phyloP scores from a whole-genome alignment of 2,113 vertebrate genomes.

The Neoarius graeffei region DNA sequence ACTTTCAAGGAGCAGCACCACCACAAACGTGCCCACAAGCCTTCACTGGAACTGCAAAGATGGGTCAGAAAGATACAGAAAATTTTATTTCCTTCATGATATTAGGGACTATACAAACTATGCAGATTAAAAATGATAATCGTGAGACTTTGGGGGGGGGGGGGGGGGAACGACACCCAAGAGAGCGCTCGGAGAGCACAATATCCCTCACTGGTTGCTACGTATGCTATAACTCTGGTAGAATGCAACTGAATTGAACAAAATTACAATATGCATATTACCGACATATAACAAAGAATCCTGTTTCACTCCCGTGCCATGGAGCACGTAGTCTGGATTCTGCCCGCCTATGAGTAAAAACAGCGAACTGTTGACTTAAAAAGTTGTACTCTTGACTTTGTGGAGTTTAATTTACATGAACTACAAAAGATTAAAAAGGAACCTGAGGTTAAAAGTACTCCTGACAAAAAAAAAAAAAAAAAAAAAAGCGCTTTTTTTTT shows the following conservation, averaged over 20 bases:
- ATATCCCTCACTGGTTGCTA: too few species aligned
- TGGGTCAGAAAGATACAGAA: background rate
- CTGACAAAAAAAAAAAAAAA: too few species aligned
- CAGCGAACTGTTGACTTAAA: background rate
- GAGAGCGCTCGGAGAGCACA: too few species aligned
- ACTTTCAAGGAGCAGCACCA: background rate
- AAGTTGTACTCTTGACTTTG: background rate
- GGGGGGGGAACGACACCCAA: too few species aligned
- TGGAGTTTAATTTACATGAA: background rate
- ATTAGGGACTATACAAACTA: too few species aligned
- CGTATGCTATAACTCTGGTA: too few species aligned
- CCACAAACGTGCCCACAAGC: background rate
- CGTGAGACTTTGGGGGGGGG: too few species aligned
- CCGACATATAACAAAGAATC: background rate
- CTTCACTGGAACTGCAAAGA: conserved; percentile 24
- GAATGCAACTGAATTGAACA: too few species aligned
- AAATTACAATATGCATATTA: too few species aligned
- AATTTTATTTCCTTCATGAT: too few species aligned
- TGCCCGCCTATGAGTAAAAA: conserved; percentile 67
- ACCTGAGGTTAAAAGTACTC: background rate
- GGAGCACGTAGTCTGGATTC: conserved; percentile 87
- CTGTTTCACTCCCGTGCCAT: conserved; percentile 84
- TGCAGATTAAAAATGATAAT: too few species aligned
- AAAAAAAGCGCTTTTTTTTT: too few species aligned
- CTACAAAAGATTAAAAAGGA: background rate